phyloP scores from a whole-genome alignment of 2,888 invertebrate genomes.

The Yponomeuta cagnagella region DNA sequence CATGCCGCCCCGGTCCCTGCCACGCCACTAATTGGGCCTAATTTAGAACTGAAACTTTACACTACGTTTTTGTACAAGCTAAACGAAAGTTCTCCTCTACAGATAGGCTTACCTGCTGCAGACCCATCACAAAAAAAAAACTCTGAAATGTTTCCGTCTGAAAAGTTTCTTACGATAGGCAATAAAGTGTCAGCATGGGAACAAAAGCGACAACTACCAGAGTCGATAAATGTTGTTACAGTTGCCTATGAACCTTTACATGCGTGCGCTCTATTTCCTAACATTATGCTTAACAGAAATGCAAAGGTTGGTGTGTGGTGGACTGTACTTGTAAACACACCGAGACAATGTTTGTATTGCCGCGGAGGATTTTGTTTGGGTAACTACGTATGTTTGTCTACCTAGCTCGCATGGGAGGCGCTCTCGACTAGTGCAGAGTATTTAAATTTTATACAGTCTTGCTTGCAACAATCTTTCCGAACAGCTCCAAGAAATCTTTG shows the following conservation, averaged over 20 bases:
- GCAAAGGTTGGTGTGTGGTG: neutral
- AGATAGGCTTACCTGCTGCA: neutral
- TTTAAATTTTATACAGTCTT: slow-evolving; percentile 3
- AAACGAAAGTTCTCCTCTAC: neutral
- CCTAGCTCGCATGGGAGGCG: neutral
- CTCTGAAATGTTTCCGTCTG: neutral
- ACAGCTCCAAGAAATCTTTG: neutral
- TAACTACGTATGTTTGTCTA: neutral
- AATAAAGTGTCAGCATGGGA: too few species aligned
- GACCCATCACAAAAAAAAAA: neutral
- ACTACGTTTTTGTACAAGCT: neutral
- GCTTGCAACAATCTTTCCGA: slow-evolving; percentile 1
- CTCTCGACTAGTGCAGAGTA: neutral
- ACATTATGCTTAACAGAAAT: too few species aligned
- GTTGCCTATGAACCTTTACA: too few species aligned
- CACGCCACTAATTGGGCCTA: neutral
- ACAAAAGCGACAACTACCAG: too few species aligned
- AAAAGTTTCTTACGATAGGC: too few species aligned
- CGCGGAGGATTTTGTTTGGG: neutral
- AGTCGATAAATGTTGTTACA: too few species aligned
- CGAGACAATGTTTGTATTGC: neutral
- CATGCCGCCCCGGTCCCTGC: neutral
- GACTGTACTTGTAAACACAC: neutral
- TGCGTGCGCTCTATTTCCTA: too few species aligned
- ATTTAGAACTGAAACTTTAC: slow-evolving; percentile 1